Evolutionary conservation across 2,888 invertebrate genomes (phyloP).

Genomic region (Coenonympha glycerion): DNA sequence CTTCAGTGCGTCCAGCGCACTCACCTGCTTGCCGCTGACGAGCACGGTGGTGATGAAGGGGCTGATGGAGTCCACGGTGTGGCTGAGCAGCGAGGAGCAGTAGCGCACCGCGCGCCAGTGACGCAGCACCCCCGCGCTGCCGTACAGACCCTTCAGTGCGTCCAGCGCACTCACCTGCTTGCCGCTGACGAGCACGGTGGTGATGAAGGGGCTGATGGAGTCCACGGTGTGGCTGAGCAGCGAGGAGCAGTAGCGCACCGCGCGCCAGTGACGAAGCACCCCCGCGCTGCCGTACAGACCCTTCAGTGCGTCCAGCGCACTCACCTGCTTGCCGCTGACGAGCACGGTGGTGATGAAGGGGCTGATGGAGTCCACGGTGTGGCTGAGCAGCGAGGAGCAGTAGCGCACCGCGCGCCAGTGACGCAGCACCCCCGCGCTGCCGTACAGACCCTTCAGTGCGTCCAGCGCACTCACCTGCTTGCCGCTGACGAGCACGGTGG

Average conservation of each 20-base stretch:
- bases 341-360: constrained; percentile 98
- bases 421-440: constrained; percentile 87
- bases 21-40: constrained; percentile 97
- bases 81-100: constrained; percentile 93
- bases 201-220: constrained; percentile 98
- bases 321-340: constrained; percentile 80
- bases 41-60: constrained; percentile 98
- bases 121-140: constrained; percentile 87
- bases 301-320: constrained; percentile 82
- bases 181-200: constrained; percentile 97
- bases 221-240: too few species aligned
- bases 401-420: constrained; percentile 96
- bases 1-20: constrained; percentile 82
- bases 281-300: constrained; percentile 87
- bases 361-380: constrained; percentile 98
- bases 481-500: constrained; percentile 97
- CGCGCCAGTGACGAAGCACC: too few species aligned
- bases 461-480: constrained; percentile 87
- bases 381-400: constrained; percentile 93
- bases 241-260: too few species aligned
- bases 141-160: too few species aligned
- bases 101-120: constrained; percentile 96
- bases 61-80: constrained; percentile 98
- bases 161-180: too few species aligned
- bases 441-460: constrained; percentile 83